Evolutionary conservation across 2,797 vertebrate genomes (phyloP).

Genomic region (Notolabrus celidotus): DNA sequence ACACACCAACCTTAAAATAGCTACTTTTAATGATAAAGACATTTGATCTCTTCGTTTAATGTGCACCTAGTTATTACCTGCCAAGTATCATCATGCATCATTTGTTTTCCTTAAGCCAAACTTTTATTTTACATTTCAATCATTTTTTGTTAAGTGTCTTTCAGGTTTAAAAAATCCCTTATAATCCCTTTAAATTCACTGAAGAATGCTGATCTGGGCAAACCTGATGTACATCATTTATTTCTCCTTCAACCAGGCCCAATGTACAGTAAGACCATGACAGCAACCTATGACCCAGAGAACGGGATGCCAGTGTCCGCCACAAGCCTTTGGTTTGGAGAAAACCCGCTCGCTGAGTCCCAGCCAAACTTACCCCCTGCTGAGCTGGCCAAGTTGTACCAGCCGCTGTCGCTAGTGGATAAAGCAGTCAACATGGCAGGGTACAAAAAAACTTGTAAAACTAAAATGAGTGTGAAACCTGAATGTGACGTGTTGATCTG

Average conservation of each 20-base stretch:
- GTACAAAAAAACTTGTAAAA: slow-evolving; percentile 74
- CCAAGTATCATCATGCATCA: too few species aligned
- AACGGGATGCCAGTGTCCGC: slow-evolving; percentile 91
- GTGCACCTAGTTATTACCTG: background rate
- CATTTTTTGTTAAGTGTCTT: background rate
- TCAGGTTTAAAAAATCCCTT: background rate
- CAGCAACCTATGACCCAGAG: slow-evolving; percentile 91
- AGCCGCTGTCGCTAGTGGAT: slow-evolving; percentile 89
- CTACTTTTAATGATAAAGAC: slow-evolving; percentile 6
- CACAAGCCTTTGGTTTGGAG: slow-evolving; percentile 93
- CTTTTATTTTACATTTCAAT: slow-evolving; percentile 4
- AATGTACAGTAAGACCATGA: slow-evolving; percentile 96
- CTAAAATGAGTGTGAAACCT: background rate
- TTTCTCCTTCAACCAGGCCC: slow-evolving; percentile 78
- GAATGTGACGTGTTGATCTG: background rate
- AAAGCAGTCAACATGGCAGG: slow-evolving; percentile 92
- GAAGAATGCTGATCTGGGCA: too few species aligned
- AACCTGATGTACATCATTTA: background rate
- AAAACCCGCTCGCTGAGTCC: slow-evolving; percentile 87
- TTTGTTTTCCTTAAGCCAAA: slow-evolving; percentile 3
- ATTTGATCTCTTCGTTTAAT: slow-evolving; percentile 11
- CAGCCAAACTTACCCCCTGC: slow-evolving; percentile 86
- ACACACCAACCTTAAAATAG: slow-evolving; percentile 3
- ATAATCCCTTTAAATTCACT: background rate
- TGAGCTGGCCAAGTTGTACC: slow-evolving; percentile 91